These are phyloP conservation scores for Helogale parvula DNA, from an alignment of 2,113 vertebrate species.

Conservation along the genomic window DNA sequence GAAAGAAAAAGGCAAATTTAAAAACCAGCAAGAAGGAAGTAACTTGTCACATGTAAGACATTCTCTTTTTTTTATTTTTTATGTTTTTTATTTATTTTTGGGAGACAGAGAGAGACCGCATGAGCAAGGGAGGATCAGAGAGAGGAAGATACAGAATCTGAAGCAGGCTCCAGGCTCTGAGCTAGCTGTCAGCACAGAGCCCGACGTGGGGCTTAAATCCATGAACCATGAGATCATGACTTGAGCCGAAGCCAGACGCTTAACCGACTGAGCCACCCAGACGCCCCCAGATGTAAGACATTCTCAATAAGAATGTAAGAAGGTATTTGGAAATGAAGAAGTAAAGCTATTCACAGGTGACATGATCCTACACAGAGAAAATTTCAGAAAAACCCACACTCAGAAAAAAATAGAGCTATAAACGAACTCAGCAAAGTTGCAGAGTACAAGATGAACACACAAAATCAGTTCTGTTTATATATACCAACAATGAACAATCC, in stretches of 20 bases:
- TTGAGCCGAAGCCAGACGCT: too few relatives aligned
- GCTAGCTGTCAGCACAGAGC: too few relatives aligned
- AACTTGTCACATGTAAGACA: background rate
- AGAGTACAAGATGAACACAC: background rate
- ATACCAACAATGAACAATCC: background rate
- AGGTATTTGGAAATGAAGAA: background rate
- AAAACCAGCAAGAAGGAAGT: background rate
- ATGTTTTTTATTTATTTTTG: too few relatives aligned
- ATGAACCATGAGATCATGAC: too few relatives aligned
- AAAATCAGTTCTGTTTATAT: background rate
- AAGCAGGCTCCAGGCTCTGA: too few relatives aligned
- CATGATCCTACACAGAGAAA: background rate
- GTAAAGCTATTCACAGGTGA: background rate
- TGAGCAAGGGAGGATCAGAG: too few relatives aligned
- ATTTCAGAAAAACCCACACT: background rate
- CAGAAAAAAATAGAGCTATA: background rate
- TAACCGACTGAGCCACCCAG: too few relatives aligned
- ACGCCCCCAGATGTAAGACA: fast-evolving
- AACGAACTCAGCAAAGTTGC: background rate
- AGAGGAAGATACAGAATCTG: too few relatives aligned
- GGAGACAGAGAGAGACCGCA: too few relatives aligned
- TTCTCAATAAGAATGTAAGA: background rate
- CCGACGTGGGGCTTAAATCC: too few relatives aligned
- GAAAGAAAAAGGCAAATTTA: background rate
- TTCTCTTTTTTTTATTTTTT: background rate